phyloP scores from a whole-genome alignment of 1,140 invertebrate species.

The Brachionus plicatilis region DNA sequence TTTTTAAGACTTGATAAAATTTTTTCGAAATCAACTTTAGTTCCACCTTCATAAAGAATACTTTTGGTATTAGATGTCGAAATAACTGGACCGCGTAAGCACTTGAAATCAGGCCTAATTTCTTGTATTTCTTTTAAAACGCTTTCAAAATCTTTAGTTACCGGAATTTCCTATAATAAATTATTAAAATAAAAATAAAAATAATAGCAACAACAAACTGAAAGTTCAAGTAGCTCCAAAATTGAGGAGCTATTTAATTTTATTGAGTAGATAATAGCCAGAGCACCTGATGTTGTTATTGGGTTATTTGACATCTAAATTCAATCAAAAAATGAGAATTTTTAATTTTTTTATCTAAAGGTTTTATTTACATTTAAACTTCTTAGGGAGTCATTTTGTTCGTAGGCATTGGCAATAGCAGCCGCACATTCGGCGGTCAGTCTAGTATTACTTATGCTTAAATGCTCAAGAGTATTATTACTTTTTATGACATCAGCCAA shows the following conservation, averaged over 20 bases:
- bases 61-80: conserved; percentile 40
- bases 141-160: conserved; percentile 37
- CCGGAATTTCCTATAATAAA: conserved; percentile 29
- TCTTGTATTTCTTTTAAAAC: conserved; percentile 36
- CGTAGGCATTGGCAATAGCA: conserved; percentile 49
- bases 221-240: conserved; percentile 49
- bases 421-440: conserved; percentile 47
- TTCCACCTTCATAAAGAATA: conserved; percentile 36
- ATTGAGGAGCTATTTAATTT: conserved; percentile 49
- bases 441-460: conserved; percentile 53
- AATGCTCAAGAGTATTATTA: conserved; percentile 49
- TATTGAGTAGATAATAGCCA: conserved; percentile 49
- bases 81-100: conserved; percentile 14
- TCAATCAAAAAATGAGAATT: not conserved
- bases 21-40: conserved; percentile 38
- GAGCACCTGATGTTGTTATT: conserved; percentile 52
- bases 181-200: not conserved
- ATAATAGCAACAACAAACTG: conserved; percentile 44
- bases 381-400: conserved; percentile 49
- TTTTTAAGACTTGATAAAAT: conserved; percentile 7
- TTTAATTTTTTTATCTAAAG: not conserved
- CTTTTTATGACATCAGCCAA: conserved; percentile 49
- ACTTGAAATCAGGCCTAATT: not conserved
- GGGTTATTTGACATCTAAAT: conserved; percentile 54
- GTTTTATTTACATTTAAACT: conserved; percentile 47